These are phyloP conservation scores for Tragelaphus imberbis DNA, from an alignment of 2,113 vertebrate species.

Conservation along the genomic window DNA sequence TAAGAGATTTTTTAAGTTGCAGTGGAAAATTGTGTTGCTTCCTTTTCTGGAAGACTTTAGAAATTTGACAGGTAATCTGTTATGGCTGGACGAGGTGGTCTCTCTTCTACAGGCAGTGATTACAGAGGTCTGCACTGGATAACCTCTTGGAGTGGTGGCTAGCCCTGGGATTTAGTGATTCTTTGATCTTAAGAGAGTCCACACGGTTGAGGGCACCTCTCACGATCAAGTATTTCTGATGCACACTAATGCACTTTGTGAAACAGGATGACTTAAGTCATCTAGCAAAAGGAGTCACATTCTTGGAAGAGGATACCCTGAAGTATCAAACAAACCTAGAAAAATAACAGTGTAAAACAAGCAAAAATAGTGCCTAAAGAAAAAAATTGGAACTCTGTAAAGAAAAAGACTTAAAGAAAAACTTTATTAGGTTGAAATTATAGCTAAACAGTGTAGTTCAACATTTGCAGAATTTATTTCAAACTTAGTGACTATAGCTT, in stretches of 20 bases:
- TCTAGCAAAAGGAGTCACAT: background rate
- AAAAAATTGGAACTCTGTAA: background rate
- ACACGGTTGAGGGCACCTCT: background rate
- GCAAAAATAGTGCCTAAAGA: background rate
- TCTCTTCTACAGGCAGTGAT: background rate
- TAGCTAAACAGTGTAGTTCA: background rate
- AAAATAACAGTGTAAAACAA: background rate
- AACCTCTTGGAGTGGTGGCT: background rate
- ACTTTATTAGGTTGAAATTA: background rate
- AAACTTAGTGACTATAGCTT: background rate
- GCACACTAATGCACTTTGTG: background rate
- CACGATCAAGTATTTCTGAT: background rate
- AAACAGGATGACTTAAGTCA: background rate
- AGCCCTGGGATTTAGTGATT: background rate
- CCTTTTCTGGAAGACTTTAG: slow-evolving; percentile 30
- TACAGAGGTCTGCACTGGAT: background rate
- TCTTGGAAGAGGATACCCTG: background rate
- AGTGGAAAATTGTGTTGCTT: background rate
- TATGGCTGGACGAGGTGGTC: background rate
- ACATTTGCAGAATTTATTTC: background rate
- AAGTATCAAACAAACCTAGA: background rate
- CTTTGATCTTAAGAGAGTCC: slow-evolving; percentile 56
- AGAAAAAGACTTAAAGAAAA: slow-evolving; percentile 10
- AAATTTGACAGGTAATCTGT: slow-evolving; percentile 21
- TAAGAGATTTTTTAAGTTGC: background rate